phyloP scores from a whole-genome alignment of 2,888 invertebrate genomes.

The Melikaiella ostensackeni region DNA sequence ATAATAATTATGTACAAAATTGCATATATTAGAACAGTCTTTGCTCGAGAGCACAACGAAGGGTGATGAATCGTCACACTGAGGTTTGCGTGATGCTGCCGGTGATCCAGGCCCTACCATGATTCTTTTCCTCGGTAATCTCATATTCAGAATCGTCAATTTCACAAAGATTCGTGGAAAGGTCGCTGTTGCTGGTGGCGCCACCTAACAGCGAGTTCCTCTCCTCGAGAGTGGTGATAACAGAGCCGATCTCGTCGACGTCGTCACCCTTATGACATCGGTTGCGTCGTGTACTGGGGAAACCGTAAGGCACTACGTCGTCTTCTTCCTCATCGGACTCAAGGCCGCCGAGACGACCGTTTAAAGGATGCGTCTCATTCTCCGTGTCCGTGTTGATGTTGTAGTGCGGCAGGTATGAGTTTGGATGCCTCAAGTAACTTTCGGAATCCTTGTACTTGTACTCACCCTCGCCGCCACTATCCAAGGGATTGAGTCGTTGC shows the following conservation, averaged over 20 bases:
- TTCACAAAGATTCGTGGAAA: conserved; percentile 93
- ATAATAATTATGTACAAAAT: conserved; percentile 70
- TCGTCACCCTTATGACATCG: conserved; percentile 74
- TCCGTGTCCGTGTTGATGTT: conserved; percentile 84
- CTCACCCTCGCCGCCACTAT: conserved; percentile 82
- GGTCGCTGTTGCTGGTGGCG: conserved; percentile 88
- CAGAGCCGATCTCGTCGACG: conserved; percentile 83
- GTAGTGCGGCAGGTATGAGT: conserved; percentile 88
- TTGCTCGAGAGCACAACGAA: conserved; percentile 51
- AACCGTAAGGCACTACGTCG: conserved; percentile 79
- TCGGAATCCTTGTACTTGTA: conserved; percentile 80
- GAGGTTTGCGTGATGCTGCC: conserved; percentile 76
- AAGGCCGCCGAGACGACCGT: conserved; percentile 73
- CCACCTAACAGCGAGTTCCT: conserved; percentile 87
- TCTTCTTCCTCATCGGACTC: conserved; percentile 74
- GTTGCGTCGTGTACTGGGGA: conserved; percentile 77
- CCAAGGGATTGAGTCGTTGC: conserved; percentile 81
- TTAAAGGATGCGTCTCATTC: conserved; percentile 78
- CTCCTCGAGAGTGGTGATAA: conserved; percentile 86
- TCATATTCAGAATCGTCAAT: conserved; percentile 93
- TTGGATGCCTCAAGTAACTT: conserved; percentile 89
- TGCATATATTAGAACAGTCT: conserved; percentile 63
- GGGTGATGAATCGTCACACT: conserved; percentile 71
- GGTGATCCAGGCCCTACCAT: conserved; percentile 73
- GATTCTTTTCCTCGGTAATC: conserved; percentile 76